Base-by-base conservation (phyloP, 2,888 invertebrate genomes). In the Drosophila hamatofila region DNA sequence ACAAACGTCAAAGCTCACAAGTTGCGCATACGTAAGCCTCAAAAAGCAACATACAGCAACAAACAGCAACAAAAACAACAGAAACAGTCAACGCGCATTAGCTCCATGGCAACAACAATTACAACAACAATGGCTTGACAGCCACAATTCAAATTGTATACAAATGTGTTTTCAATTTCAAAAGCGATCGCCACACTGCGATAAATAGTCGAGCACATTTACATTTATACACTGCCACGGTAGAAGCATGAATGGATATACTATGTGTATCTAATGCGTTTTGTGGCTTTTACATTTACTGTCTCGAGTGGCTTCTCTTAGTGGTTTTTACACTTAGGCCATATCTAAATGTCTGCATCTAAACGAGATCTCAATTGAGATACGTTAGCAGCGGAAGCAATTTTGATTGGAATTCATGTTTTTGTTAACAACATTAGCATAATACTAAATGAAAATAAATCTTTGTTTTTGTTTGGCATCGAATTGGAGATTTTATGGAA, bases 101-200 rank as follows among this genome's bases (percentile, higher is more conserved):
- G 30, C 30, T 30, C 30, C 30, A 30, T 30, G 30, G 57, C 37
- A 44, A 63, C 35, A 44, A 37, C 39, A 39, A n/a, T 66, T 67
- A 61, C 66, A 68, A 57, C 65, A 66, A 70, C 39, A 46, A 39
- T 42, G 64, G 44, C 63, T 66, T 69, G 75, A 68, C 78, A 83
- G 67, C 64, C 69, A 73, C 85, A 80, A 80, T 84, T 84, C 71
- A 78, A 75, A 83, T 72, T 68, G 83, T 81, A 75, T 76, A 80
- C 72, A 81, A 78, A 82, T 76, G 72, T 72, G 73, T 89, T 88
- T 88, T 87, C 80, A 75, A 78, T 85, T 89, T 81, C 44, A 83
- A 68, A 62, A 67, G 67, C 66, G 79, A 80, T 80, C 77, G 79
- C 65, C 61, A 75, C 75, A 80, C 82, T 79, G 80, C 58, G 75